Evolutionary conservation across 2,797 vertebrate genomes (phyloP).

Genomic region (Brotula barbata): DNA sequence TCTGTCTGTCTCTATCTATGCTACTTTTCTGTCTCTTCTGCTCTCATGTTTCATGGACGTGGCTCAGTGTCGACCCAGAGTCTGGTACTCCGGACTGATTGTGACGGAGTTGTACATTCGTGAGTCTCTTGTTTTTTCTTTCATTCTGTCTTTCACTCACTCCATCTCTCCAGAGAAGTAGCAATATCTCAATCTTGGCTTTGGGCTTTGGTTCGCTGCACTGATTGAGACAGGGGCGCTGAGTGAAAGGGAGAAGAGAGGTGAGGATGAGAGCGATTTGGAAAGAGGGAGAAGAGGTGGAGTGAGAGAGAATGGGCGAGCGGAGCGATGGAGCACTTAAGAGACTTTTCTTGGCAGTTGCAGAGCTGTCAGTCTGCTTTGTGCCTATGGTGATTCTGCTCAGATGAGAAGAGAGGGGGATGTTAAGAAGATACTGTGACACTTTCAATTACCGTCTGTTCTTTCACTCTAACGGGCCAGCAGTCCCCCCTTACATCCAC

Average conservation of each 20-base stretch:
- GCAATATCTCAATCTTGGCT: constrained; percentile 56
- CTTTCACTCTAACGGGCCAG: constrained; percentile 33
- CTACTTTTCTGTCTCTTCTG: constrained; percentile 21
- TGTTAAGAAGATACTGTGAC: constrained; percentile 49
- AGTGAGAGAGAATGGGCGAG: constrained; percentile 19
- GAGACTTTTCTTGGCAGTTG: constrained; percentile 37
- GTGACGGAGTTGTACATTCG: constrained; percentile 49
- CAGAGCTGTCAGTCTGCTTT: constrained; percentile 20
- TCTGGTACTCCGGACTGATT: constrained; percentile 46
- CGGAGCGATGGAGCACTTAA: neutral
- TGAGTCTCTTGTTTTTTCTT: constrained; percentile 29
- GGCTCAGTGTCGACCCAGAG: constrained; percentile 20
- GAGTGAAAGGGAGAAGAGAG: constrained; percentile 10
- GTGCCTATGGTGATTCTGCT: constrained; percentile 32
- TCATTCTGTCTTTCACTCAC: constrained; percentile 27
- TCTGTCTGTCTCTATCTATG: constrained; percentile 7
- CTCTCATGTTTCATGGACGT: constrained; percentile 19
- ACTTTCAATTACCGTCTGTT: constrained; percentile 55
- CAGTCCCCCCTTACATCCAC: constrained; percentile 14
- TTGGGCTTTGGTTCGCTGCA: constrained; percentile 42
- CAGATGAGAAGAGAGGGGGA: neutral
- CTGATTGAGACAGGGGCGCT: constrained; percentile 43
- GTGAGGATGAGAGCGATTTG: constrained; percentile 17
- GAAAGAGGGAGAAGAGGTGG: constrained; percentile 17
- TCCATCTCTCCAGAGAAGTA: constrained; percentile 44